phyloP scores from a whole-genome alignment of 2,888 invertebrate genomes.

The Sarcophaga caerulescens region DNA sequence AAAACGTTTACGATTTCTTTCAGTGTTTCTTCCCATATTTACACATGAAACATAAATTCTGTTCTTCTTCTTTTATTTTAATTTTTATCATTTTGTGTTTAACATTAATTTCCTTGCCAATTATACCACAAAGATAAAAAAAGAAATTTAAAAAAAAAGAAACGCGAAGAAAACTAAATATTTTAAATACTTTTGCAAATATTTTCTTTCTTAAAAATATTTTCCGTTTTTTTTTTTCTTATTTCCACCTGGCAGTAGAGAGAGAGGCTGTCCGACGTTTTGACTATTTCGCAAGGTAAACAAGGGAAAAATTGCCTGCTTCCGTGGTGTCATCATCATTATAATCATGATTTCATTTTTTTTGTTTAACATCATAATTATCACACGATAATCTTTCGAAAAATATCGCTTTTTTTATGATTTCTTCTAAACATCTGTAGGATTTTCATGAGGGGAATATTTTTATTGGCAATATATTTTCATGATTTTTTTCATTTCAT shows the following conservation, averaged over 20 bases:
- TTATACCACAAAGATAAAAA: too few relatives aligned
- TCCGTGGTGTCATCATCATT: not conserved
- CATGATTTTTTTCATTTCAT: too few relatives aligned
- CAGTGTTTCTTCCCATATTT: too few relatives aligned
- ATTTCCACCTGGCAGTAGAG: not conserved
- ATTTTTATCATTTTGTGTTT: too few relatives aligned
- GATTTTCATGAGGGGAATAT: too few relatives aligned
- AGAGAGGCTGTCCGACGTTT: not conserved
- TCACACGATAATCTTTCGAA: not conserved
- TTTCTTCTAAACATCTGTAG: too few relatives aligned
- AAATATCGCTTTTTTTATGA: too few relatives aligned
- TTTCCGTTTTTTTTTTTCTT: not conserved
- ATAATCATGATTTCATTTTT: not conserved
- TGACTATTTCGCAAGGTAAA: not conserved
- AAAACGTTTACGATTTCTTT: too few relatives aligned
- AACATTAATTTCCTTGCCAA: too few relatives aligned
- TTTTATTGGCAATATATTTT: too few relatives aligned
- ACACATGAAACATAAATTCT: too few relatives aligned
- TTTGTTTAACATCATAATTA: not conserved
- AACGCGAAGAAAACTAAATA: not conserved
- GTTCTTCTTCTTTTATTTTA: too few relatives aligned
- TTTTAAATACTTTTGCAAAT: not conserved
- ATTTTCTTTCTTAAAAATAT: not conserved
- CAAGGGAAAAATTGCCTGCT: not conserved
- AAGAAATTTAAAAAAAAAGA: not conserved